These are phyloP conservation scores for Dascyllus trimaculatus DNA, from an alignment of 2,113 vertebrate species.

Conservation along the genomic window DNA sequence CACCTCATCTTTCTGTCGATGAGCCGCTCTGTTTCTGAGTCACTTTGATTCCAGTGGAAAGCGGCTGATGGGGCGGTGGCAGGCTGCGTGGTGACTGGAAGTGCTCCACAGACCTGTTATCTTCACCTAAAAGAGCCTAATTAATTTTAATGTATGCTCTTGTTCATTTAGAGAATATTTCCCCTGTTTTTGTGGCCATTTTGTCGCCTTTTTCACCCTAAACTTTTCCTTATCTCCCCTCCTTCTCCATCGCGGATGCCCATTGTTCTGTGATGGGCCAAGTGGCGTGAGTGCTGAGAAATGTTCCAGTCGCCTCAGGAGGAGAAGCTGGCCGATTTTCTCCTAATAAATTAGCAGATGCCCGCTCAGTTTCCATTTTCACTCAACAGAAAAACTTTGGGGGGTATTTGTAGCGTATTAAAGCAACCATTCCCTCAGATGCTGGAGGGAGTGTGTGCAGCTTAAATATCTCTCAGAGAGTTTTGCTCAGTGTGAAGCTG, in stretches of 20 bases:
- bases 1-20: not conserved
- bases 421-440: slow-evolving; percentile 9
- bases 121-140: not conserved
- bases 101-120: slow-evolving; percentile 34
- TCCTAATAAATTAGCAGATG: slow-evolving; percentile 41
- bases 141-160: not conserved
- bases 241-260: slow-evolving; percentile 66
- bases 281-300: slow-evolving; percentile 59
- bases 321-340: slow-evolving; percentile 25
- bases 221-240: slow-evolving; percentile 63
- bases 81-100: slow-evolving; percentile 47
- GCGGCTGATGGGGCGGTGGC: slow-evolving; percentile 80
- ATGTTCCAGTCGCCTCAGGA: slow-evolving; percentile 44
- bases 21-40: slow-evolving; percentile 6
- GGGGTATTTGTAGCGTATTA: slow-evolving; percentile 9
- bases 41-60: slow-evolving; percentile 1
- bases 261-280: slow-evolving; percentile 81
- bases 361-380: slow-evolving; percentile 23
- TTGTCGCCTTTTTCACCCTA: slow-evolving; percentile 23
- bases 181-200: not conserved
- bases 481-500: slow-evolving; percentile 29
- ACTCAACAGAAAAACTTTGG: slow-evolving; percentile 1
- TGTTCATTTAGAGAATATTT: not conserved
- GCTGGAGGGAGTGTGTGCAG: slow-evolving; percentile 2
- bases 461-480: slow-evolving; percentile 25